These are phyloP conservation scores for Grapholita molesta DNA, from an alignment of 1,140 invertebrate genomes.

Conservation along the genomic window DNA sequence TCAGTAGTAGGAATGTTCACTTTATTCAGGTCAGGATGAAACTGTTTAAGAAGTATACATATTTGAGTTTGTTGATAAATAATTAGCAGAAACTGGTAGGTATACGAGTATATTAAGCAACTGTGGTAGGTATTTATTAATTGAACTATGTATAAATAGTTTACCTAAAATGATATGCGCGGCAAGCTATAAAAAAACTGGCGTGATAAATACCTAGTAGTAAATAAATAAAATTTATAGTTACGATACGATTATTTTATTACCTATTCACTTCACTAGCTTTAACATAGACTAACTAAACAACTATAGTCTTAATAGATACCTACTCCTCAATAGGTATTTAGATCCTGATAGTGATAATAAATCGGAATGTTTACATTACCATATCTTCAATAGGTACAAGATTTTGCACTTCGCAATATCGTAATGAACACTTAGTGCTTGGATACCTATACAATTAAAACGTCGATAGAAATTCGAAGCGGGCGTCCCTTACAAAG, in stretches of 20 bases:
- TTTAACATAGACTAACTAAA: not conserved
- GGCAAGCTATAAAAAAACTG: not conserved
- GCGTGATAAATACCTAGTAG: not conserved
- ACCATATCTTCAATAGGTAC: not conserved
- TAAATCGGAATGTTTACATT: not conserved
- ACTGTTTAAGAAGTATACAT: too few relatives aligned
- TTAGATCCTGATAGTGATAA: not conserved
- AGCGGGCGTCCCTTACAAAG: not conserved
- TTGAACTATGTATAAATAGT: too few relatives aligned
- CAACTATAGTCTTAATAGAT: not conserved
- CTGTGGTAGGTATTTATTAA: too few relatives aligned
- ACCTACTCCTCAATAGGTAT: not conserved
- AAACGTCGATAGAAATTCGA: not conserved
- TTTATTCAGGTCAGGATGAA: too few relatives aligned
- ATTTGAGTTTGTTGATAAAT: too few relatives aligned
- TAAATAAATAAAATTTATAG: not conserved
- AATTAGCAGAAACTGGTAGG: too few relatives aligned
- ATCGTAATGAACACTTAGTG: not conserved
- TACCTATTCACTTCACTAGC: not conserved
- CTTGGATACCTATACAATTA: too few relatives aligned
- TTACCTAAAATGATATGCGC: not conserved
- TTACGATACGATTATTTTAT: too few relatives aligned
- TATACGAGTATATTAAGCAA: too few relatives aligned
- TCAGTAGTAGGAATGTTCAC: too few relatives aligned
- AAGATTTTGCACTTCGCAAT: not conserved